A percentile compares a stretch with the other conserved stretches of the same genome.
phyloP scores from a whole-genome alignment of 2,888 invertebrate species.

The Lypha dubia region DNA sequence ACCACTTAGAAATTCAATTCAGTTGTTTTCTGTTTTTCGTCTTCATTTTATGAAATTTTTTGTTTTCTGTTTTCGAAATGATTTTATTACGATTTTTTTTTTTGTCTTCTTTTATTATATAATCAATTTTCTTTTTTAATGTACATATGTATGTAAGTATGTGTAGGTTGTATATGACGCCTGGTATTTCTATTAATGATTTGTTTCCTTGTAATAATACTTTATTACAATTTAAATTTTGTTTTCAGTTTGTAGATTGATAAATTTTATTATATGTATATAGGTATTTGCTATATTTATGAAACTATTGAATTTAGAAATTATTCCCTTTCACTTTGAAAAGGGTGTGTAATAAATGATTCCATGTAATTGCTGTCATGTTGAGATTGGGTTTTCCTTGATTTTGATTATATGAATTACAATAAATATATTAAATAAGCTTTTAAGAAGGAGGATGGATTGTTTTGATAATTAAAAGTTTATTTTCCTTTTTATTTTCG shows the following conservation, averaged over 20 bases:
- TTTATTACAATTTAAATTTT: conserved; percentile 33
- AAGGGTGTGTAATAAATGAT: conserved; percentile 73
- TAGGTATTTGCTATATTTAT: not conserved
- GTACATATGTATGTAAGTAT: conserved; percentile 18
- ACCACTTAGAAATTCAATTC: conserved; percentile 8
- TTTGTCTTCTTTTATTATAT: conserved; percentile 58
- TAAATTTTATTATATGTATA: conserved; percentile 5
- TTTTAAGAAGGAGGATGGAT: conserved; percentile 29
- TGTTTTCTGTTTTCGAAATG: conserved; percentile 75
- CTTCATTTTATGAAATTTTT: conserved; percentile 76
- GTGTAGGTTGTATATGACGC: conserved; percentile 54
- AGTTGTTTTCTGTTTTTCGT: conserved; percentile 60
- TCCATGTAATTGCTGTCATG: conserved; percentile 18
- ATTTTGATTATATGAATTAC: conserved; percentile 76
- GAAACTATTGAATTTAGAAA: conserved; percentile 45
- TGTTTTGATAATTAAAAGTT: not conserved
- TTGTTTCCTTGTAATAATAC: conserved; percentile 52
- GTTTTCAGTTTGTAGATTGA: conserved; percentile 50
- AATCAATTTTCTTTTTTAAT: conserved; percentile 13
- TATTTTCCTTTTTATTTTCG: conserved; percentile 20
- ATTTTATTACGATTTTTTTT: conserved; percentile 64
- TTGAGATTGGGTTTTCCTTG: conserved; percentile 62
- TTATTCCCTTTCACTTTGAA: conserved; percentile 4
- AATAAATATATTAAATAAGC: conserved; percentile 78
- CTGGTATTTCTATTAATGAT: conserved; percentile 58